Evolutionary conservation across 2,113 vertebrate species (phyloP).

Genomic region (Micronycteris hirsuta): DNA sequence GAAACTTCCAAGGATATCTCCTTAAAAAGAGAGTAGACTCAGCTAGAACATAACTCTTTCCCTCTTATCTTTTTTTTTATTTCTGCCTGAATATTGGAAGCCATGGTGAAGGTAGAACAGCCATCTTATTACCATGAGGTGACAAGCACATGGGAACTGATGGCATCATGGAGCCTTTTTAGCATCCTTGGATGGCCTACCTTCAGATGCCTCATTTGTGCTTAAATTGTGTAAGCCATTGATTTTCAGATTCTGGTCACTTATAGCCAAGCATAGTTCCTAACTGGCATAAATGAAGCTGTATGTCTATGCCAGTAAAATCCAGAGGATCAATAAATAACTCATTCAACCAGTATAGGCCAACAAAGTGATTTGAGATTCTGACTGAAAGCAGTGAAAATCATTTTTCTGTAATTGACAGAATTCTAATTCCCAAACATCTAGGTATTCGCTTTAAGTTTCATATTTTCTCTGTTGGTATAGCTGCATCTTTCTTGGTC

Average conservation of each 20-base stretch:
- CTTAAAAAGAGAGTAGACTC: neutral
- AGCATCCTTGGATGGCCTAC: neutral
- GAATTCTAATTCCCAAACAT: neutral
- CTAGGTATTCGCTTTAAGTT: neutral
- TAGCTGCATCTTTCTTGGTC: neutral
- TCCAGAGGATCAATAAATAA: neutral
- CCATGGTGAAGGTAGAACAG: neutral
- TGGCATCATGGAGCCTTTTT: neutral
- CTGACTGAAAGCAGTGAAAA: neutral
- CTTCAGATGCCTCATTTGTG: neutral
- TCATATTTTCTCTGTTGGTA: neutral
- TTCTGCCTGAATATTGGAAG: neutral
- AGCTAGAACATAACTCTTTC: neutral
- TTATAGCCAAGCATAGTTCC: neutral
- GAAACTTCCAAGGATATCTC: neutral
- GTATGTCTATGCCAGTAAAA: neutral
- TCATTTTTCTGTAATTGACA: neutral
- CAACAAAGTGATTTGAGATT: neutral
- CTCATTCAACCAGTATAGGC: neutral
- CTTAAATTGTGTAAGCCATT: neutral
- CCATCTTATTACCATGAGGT: neutral
- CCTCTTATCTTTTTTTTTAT: neutral
- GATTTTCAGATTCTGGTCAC: neutral
- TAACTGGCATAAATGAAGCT: neutral
- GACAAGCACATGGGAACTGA: neutral